These are phyloP conservation scores for Drosophila dunni DNA, from an alignment of 1,140 invertebrate species.

Conservation along the genomic window DNA sequence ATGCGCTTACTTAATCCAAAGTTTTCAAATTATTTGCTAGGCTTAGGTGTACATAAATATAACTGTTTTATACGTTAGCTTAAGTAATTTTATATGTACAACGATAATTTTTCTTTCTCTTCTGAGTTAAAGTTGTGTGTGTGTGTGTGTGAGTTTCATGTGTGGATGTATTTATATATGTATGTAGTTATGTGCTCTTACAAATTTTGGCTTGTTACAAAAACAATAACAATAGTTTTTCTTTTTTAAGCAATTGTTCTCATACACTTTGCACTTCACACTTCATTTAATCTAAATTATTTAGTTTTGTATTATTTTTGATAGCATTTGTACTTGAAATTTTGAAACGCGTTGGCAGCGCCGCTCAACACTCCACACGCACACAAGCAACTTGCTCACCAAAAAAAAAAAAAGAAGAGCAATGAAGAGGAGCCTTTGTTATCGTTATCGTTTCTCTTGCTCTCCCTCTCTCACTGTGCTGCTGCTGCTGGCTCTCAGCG, in stretches of 20 bases:
- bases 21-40: conserved; percentile 15
- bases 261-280: conserved; percentile 1
- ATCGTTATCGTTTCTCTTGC: neutral
- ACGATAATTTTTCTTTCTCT: neutral
- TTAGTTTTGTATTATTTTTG: neutral
- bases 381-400: too few species aligned
- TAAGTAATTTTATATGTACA: conserved; percentile 33
- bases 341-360: conserved; percentile 41
- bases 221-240: conserved; percentile 16
- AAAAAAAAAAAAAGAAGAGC: too few species aligned
- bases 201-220: conserved; percentile 30
- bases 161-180: conserved; percentile 1
- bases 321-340: conserved; percentile 52
- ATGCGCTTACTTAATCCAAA: conserved; percentile 20
- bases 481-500: conserved; percentile 10
- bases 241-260: conserved; percentile 4
- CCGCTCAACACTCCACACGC: neutral
- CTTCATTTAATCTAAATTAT: conserved; percentile 12
- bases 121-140: conserved; percentile 1
- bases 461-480: neutral
- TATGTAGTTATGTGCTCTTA: conserved; percentile 15
- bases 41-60: conserved; percentile 4
- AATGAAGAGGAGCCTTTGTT: too few species aligned
- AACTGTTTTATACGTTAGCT: conserved; percentile 1
- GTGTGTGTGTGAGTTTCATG: neutral